phyloP scores from a whole-genome alignment of 2,888 invertebrate genomes.

The Actias luna region DNA sequence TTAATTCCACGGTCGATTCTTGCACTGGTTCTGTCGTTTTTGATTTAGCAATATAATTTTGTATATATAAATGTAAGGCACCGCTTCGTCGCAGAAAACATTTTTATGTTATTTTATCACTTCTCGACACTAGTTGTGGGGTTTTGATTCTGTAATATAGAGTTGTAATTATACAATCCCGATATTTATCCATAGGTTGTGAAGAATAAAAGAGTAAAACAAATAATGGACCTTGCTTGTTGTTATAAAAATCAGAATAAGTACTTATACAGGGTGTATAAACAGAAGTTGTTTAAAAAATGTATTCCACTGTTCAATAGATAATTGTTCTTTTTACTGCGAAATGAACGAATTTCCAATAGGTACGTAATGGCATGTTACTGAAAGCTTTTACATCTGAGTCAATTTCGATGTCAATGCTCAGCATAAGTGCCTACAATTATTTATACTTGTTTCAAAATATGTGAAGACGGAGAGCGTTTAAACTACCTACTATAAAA shows the following conservation, averaged over 20 bases:
- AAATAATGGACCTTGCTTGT: not conserved
- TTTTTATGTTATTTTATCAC: too few relatives aligned
- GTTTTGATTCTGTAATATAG: not conserved
- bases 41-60: too few relatives aligned
- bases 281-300: constrained; percentile 12
- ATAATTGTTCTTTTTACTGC: constrained; percentile 13
- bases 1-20: too few relatives aligned
- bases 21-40: too few relatives aligned
- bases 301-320: constrained; percentile 5
- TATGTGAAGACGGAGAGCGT: not conserved
- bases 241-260: constrained; percentile 2
- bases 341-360: constrained; percentile 13
- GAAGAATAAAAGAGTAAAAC: not conserved
- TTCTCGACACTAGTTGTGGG: not conserved
- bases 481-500: too few relatives aligned
- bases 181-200: not conserved
- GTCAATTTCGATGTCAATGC: constrained; percentile 24
- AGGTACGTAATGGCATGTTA: constrained; percentile 26
- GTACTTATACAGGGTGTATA: not conserved
- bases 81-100: too few relatives aligned
- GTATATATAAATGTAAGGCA: too few relatives aligned
- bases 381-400: constrained; percentile 28
- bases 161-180: not conserved
- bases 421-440: not conserved
- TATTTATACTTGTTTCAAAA: not conserved